Conservation (phyloP, 2,888 invertebrate species). For the Steromphala cineraria region DNA sequence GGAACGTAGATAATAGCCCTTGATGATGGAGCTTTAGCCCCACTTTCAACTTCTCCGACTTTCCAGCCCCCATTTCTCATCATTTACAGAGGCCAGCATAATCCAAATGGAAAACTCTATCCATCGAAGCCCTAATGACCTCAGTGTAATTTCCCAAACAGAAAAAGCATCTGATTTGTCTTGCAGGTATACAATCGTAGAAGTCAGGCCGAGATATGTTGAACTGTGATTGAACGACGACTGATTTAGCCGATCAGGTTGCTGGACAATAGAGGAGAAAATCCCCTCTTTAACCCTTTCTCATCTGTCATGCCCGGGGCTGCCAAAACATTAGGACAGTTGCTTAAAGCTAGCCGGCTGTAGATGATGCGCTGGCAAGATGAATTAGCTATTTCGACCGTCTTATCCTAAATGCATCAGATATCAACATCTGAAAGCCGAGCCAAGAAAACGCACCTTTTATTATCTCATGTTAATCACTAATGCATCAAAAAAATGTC, state of each 20-base stretch:
- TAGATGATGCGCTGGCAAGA: neutral
- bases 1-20: neutral
- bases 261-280: neutral
- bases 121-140: constrained; percentile 14
- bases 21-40: neutral
- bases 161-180: constrained; percentile 6
- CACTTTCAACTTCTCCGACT: constrained; percentile 9
- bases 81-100: constrained; percentile 6
- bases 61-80: neutral
- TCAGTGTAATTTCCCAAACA: constrained; percentile 24
- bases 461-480: constrained; percentile 10
- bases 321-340: constrained; percentile 17
- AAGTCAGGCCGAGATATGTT: neutral
- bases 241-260: constrained; percentile 18
- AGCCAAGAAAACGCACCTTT: neutral
- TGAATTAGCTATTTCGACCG: neutral
- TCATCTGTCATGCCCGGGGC: constrained; percentile 14
- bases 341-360: neutral
- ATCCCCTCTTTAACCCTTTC: constrained; percentile 22
- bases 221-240: constrained; percentile 12
- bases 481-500: constrained; percentile 12
- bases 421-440: neutral
- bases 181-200: constrained; percentile 19
- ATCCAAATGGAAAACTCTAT: constrained; percentile 22
- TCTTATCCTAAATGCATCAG: constrained; percentile 1